These are phyloP conservation scores for Riptortus pedestris DNA, from an alignment of 1,140 invertebrate genomes.

Conservation along the genomic window DNA sequence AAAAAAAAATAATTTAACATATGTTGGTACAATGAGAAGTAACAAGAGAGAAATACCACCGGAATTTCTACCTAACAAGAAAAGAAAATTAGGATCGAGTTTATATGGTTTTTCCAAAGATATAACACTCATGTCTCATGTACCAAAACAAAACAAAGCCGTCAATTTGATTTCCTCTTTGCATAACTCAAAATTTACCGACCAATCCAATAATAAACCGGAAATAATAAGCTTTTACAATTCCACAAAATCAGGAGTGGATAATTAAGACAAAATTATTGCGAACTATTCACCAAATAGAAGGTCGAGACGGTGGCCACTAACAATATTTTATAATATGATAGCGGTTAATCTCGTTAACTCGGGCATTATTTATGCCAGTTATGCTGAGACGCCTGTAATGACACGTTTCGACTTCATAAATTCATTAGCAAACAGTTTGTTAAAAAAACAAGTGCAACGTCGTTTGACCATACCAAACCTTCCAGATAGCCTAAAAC, in stretches of 20 bases:
- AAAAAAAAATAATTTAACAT: constrained; percentile 30
- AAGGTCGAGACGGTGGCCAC: constrained; percentile 34
- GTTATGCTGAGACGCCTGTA: not conserved
- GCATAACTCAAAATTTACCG: constrained; percentile 29
- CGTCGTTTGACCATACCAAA: not conserved
- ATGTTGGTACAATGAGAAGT: constrained; percentile 28
- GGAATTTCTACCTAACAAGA: constrained; percentile 15
- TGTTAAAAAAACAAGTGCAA: not conserved
- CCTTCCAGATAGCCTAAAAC: too few relatives aligned
- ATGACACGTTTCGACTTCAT: not conserved
- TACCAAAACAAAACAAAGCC: constrained; percentile 33
- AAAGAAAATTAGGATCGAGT: not conserved
- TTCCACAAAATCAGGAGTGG: constrained; percentile 35
- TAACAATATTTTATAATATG: constrained; percentile 33
- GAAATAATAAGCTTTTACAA: constrained; percentile 35
- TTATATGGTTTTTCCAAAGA: constrained; percentile 32
- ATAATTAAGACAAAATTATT: constrained; percentile 34
- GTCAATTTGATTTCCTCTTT: constrained; percentile 32
- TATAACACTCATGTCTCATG: constrained; percentile 32
- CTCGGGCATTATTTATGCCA: too few relatives aligned
- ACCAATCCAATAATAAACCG: constrained; percentile 31
- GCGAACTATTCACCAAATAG: constrained; percentile 31
- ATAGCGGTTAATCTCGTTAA: constrained; percentile 30
- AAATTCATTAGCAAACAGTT: not conserved
- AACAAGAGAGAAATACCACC: constrained; percentile 22